Base-by-base conservation (phyloP, 2,797 vertebrate genomes). In the Momotus momota region DNA sequence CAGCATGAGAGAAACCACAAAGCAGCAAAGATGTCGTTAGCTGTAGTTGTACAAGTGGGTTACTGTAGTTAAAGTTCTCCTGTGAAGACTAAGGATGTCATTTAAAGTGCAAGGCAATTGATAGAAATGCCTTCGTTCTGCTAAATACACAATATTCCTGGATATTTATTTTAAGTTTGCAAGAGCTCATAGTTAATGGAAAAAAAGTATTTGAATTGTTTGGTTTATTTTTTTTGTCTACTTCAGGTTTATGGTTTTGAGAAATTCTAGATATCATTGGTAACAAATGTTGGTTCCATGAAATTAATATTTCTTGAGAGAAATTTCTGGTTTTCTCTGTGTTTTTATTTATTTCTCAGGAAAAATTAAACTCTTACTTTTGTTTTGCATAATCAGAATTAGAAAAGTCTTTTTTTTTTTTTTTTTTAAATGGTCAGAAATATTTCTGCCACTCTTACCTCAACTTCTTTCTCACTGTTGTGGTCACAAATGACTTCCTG, bases 1-100 rank as follows among this genome's bases (percentile, higher is more conserved):
- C 92, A 84, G 66, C 88, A 82, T 52, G 91, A 98, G 82, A 96
- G 93, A 97, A 98, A 98, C 98, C 97, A 81, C 98, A 98, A 90
- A 88, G 92, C 89, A 86, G 91, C 80, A 64, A 91, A 95, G 89
- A 57, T 55, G 1, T 75, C n/a, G 7, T 79, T 96, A 84, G 95
- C 95, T 78, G 33, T 27, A 87, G 83, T 91, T 43, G 7, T 82
- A 90, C 86, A 77, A 94, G 91, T 74, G 52, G 69, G 65, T 80
- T 95, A 48, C 61, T 80, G 57, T 43, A 89, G 54, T 38, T 92
- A 58, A 74, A 88, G 43, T 74, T 1, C 0, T 78, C 60, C 58
- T 61, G 10, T 64, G 51, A 73, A 88, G 71, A 8, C 80, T 31
- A 31, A 92, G 71, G 81, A 33, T 69, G 35, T 51, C 31, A 65